Evolutionary conservation across 2,113 vertebrate species (phyloP), one percentile per base, ranked within the genome.

Genomic region (Ariopsis seemanni): DNA sequence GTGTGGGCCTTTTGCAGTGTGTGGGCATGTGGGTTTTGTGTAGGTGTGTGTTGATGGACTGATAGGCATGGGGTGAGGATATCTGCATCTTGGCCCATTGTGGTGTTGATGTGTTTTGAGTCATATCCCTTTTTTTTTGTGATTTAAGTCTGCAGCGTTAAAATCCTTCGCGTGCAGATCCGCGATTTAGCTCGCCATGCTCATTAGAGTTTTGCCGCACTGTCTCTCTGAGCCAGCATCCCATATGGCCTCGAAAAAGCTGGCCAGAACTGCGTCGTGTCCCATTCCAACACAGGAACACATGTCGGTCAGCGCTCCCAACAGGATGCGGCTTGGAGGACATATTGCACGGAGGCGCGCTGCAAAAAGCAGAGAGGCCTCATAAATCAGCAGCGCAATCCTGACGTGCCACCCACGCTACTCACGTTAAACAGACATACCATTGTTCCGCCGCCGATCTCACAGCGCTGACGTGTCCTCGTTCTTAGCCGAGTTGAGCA

Each of bases 221-320:
- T 82, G 55, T 92, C 91, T 91, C 85, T 67, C 90, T 14, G 79
- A 88, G 89, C 91, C 93, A 94, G 89, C 88, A 90, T 89, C 90
- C 90, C 94, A 92, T 93, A 94, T 94, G 92, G 92, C 91, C 91
- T 71, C 84, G 80, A 93, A 92, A 88, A 91, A 93, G 87, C 90
- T 87, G 89, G 80, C 90, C 86, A 85, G 86, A 89, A 87, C 86
- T 81, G 86, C 75, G 57, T 52, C 50, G 87, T 80, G 78, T 90
- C 90, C 88, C 84, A 86, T 89, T 87, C 89, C 89, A 87, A 92
- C 92, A 93, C 88, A 91, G 85, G 72, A 88, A 91, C 92, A 90
- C 89, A 90, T 77, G 88, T 91, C 85, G 85, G 85, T 91, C 90
- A 82, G 89, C 22, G 72, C 88, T 88, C 89, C 83, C 88, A 89